These are phyloP conservation scores for Hypena proboscidalis DNA, from an alignment of 2,888 invertebrate species.

Conservation along the genomic window DNA sequence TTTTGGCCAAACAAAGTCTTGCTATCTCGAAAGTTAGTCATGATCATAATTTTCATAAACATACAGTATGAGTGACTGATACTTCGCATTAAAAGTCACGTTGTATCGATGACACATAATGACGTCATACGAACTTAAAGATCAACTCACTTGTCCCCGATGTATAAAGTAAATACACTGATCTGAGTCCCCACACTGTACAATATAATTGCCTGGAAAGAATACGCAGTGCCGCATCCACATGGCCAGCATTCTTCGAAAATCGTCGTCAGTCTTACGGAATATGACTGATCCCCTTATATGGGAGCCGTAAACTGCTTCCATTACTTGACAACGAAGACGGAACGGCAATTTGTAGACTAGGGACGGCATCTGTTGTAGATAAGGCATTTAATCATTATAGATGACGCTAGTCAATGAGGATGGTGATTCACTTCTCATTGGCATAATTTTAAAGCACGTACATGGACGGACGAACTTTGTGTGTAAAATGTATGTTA, in stretches of 20 bases:
- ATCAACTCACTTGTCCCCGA: constrained; percentile 74
- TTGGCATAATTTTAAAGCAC: too few species aligned
- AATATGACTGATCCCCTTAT: constrained; percentile 81
- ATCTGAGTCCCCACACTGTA: constrained; percentile 83
- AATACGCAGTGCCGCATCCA: constrained; percentile 81
- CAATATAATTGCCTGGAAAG: constrained; percentile 84
- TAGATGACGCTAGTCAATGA: constrained; percentile 4
- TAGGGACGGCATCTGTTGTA: constrained; percentile 75
- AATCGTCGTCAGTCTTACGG: constrained; percentile 74
- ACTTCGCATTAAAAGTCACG: too few species aligned
- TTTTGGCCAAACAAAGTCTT: too few species aligned
- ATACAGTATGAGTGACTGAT: too few species aligned
- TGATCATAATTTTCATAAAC: too few species aligned
- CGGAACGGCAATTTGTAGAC: constrained; percentile 72
- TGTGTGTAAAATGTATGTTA: too few species aligned
- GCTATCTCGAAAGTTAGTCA: too few species aligned
- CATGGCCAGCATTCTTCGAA: constrained; percentile 78
- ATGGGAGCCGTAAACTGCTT: constrained; percentile 78
- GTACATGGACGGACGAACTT: too few species aligned
- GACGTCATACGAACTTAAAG: constrained; percentile 5
- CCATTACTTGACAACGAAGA: constrained; percentile 78
- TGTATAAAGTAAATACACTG: constrained; percentile 85
- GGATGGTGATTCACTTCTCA: constrained; percentile 3
- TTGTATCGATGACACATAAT: too few species aligned
- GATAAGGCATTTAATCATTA: too few species aligned